These are phyloP conservation scores for Orius laevigatus DNA, from an alignment of 1,140 invertebrate genomes.

Conservation along the genomic window DNA sequence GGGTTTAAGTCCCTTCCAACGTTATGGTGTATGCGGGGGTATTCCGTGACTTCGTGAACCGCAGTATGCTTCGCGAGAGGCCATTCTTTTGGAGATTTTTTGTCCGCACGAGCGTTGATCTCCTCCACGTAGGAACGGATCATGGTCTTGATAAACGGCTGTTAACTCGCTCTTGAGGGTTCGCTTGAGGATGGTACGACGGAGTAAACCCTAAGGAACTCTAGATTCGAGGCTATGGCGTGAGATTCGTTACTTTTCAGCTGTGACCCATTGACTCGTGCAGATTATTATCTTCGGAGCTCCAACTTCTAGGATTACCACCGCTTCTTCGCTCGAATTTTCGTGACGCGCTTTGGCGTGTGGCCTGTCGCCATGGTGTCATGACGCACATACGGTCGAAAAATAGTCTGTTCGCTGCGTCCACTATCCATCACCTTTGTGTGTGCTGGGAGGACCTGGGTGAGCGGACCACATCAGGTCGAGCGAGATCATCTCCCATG, in stretches of 20 bases:
- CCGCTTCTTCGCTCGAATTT: not conserved
- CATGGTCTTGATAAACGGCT: conserved; percentile 27
- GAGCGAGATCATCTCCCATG: conserved; percentile 20
- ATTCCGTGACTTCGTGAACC: conserved; percentile 23
- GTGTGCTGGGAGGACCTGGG: conserved; percentile 20
- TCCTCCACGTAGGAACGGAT: conserved; percentile 24
- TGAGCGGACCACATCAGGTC: conserved; percentile 29
- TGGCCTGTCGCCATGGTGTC: conserved; percentile 22
- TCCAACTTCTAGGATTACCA: conserved; percentile 4
- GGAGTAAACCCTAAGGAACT: conserved; percentile 4
- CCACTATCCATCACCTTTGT: conserved; percentile 25
- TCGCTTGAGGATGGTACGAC: conserved; percentile 27
- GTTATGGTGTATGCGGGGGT: conserved; percentile 25
- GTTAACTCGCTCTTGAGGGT: conserved; percentile 29
- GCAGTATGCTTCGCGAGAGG: conserved; percentile 29
- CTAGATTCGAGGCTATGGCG: conserved; percentile 3
- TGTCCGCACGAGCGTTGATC: conserved; percentile 25
- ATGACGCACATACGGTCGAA: conserved; percentile 26
- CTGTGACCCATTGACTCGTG: conserved; percentile 14
- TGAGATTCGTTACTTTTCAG: not conserved
- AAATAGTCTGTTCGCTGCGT: conserved; percentile 27
- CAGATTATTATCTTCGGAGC: conserved; percentile 2
- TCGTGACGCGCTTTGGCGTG: conserved; percentile 2
- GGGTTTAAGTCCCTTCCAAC: conserved; percentile 25
- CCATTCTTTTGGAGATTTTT: conserved; percentile 24